phyloP scores from a whole-genome alignment of 2,888 invertebrate species.

The Schizaphis graminum region DNA sequence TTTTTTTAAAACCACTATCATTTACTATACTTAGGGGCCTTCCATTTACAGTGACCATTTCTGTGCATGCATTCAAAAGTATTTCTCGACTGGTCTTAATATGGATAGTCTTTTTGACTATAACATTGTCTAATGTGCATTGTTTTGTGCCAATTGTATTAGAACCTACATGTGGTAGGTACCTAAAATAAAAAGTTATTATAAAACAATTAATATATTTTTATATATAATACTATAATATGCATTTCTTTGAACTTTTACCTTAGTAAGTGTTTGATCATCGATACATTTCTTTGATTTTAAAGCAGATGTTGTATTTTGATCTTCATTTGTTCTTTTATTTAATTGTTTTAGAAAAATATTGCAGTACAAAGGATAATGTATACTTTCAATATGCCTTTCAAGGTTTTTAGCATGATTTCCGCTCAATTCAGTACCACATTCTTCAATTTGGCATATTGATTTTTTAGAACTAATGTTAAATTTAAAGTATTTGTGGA shows the following conservation, averaged over 20 bases:
- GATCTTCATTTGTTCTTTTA: neutral
- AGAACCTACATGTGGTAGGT: neutral
- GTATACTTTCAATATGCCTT: neutral
- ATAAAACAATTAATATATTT: too few species aligned
- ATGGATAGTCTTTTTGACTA: neutral
- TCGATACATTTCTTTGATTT: too few species aligned
- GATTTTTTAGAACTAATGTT: neutral
- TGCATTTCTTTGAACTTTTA: too few species aligned
- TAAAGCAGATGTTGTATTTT: too few species aligned
- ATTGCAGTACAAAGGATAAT: neutral
- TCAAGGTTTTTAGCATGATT: constrained; percentile 9
- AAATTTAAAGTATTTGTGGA: constrained; percentile 7
- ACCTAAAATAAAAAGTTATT: neutral
- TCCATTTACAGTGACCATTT: too few species aligned
- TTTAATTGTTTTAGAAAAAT: neutral
- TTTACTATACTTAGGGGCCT: too few species aligned
- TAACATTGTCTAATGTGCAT: neutral
- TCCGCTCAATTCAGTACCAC: neutral
- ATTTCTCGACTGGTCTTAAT: too few species aligned
- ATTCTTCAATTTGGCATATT: constrained; percentile 1
- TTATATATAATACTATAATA: too few species aligned
- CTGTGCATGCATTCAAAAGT: constrained; percentile 12
- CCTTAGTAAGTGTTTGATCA: too few species aligned
- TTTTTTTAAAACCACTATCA: too few species aligned
- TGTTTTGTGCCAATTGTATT: neutral